These are phyloP conservation scores for Eulemur mongoz DNA, from an alignment of 2,797 vertebrate genomes.

Conservation along the genomic window DNA sequence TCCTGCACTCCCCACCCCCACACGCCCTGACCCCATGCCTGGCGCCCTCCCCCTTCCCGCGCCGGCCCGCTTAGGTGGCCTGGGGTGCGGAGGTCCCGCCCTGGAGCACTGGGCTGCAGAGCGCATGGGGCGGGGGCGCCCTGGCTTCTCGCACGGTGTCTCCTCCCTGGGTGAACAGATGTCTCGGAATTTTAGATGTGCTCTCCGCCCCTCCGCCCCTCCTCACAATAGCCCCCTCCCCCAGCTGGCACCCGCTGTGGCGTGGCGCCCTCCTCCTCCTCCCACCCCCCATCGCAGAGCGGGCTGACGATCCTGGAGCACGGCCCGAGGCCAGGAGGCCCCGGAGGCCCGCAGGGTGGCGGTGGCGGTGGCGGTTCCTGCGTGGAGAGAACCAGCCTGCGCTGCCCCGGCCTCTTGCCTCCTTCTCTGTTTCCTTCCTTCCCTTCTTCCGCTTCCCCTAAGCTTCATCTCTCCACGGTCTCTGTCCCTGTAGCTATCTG, in stretches of 20 bases:
- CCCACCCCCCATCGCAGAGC: neutral
- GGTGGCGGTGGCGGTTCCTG: slow-evolving; percentile 80
- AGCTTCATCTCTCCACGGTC: neutral
- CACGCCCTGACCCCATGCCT: neutral
- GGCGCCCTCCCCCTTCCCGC: neutral
- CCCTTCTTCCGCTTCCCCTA: neutral
- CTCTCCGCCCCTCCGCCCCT: slow-evolving; percentile 87
- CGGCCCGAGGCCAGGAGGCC: neutral
- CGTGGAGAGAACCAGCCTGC: neutral
- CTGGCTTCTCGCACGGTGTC: slow-evolving; percentile 64
- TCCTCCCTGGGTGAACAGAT: slow-evolving; percentile 90
- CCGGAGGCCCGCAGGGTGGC: neutral
- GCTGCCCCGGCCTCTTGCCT: neutral
- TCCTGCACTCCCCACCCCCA: neutral
- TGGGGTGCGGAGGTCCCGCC: neutral
- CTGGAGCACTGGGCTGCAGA: neutral
- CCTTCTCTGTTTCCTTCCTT: slow-evolving; percentile 33
- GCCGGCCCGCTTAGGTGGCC: neutral
- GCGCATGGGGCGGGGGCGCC: slow-evolving; percentile 9
- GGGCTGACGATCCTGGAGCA: neutral
- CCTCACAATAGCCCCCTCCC: slow-evolving; percentile 74
- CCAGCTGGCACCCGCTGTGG: slow-evolving; percentile 88
- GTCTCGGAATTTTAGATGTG: slow-evolving; percentile 94
- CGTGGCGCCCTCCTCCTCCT: slow-evolving; percentile 88
- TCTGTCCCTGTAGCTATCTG: neutral